phyloP scores from a whole-genome alignment of 1,140 invertebrate species.

The Palaemon carinicauda region DNA sequence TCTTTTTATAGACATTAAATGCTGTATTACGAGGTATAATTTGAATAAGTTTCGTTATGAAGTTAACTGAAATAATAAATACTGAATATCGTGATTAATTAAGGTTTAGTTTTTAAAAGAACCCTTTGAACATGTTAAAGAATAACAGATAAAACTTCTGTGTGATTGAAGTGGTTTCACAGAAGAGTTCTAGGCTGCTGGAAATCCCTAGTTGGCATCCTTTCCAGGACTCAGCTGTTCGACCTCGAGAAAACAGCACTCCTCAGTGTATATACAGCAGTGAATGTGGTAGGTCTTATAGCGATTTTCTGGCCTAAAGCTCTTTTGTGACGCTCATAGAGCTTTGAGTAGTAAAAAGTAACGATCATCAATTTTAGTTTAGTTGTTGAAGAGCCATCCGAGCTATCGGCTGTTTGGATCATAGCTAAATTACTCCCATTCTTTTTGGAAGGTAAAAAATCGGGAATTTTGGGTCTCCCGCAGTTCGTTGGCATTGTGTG shows the following conservation, averaged over 20 bases:
- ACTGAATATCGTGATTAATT: no score
- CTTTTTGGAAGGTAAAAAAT: background rate
- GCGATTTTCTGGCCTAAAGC: background rate
- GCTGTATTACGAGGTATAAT: no score
- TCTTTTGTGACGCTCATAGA: constrained; percentile 26
- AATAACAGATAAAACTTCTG: no score
- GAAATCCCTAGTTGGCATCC: constrained; percentile 21
- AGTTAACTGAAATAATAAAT: no score
- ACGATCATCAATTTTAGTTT: background rate
- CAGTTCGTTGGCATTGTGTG: constrained; percentile 21
- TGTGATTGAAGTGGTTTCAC: no score
- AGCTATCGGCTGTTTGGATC: background rate
- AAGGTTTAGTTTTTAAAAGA: no score
- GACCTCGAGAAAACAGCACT: constrained; percentile 38
- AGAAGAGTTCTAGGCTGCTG: background rate
- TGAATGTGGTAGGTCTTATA: constrained; percentile 20
- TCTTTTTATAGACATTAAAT: no score
- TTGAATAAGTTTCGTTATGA: no score
- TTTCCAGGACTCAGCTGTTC: constrained; percentile 31
- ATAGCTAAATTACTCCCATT: background rate
- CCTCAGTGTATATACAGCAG: constrained; percentile 20
- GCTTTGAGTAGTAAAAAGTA: constrained; percentile 12
- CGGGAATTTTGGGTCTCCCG: constrained; percentile 3
- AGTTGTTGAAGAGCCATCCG: background rate
- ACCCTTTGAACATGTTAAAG: no score